A percentile compares a stretch with the other conserved stretches of the same genome.
These are phyloP conservation scores for Odontomachus brunneus DNA, from an alignment of 1,140 invertebrate genomes.

Conservation along the genomic window DNA sequence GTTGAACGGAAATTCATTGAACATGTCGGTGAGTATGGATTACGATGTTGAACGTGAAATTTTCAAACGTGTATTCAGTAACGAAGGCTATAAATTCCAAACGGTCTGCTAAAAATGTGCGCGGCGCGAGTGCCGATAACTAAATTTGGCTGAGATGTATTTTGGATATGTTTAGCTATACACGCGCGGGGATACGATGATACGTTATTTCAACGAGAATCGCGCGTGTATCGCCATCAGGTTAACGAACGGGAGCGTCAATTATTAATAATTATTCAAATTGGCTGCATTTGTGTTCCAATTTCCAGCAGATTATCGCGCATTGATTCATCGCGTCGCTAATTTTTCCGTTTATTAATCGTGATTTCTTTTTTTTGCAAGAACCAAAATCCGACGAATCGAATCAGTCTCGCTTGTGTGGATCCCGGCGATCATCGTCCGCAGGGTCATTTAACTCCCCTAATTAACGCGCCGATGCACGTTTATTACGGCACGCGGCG, in stretches of 20 bases:
- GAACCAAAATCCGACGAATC: too few relatives aligned
- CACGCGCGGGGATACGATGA: background rate
- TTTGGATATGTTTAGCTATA: background rate
- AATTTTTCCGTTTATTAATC: slow-evolving; percentile 43
- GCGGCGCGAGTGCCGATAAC: background rate
- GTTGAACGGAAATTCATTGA: background rate
- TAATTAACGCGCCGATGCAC: slow-evolving; percentile 24
- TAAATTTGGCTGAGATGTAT: slow-evolving; percentile 24
- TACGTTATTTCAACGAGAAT: slow-evolving; percentile 4
- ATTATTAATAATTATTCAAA: slow-evolving; percentile 34
- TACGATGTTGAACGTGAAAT: background rate
- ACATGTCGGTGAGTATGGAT: background rate
- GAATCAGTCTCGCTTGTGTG: background rate
- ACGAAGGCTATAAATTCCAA: background rate
- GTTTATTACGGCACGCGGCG: slow-evolving; percentile 6
- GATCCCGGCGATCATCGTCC: slow-evolving; percentile 32
- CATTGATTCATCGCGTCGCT: background rate
- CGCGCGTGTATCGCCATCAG: background rate
- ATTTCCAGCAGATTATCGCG: slow-evolving; percentile 4
- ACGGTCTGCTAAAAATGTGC: background rate
- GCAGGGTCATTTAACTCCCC: slow-evolving; percentile 12
- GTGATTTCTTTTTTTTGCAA: background rate
- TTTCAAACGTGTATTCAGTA: background rate
- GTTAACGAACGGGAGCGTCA: slow-evolving; percentile 1
- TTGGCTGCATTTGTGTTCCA: background rate